Percentiles rank a stretch among this genome's conserved stretches.
Evolutionary conservation across 1,140 invertebrate genomes (phyloP).

Genomic region (Aricia agestis): DNA sequence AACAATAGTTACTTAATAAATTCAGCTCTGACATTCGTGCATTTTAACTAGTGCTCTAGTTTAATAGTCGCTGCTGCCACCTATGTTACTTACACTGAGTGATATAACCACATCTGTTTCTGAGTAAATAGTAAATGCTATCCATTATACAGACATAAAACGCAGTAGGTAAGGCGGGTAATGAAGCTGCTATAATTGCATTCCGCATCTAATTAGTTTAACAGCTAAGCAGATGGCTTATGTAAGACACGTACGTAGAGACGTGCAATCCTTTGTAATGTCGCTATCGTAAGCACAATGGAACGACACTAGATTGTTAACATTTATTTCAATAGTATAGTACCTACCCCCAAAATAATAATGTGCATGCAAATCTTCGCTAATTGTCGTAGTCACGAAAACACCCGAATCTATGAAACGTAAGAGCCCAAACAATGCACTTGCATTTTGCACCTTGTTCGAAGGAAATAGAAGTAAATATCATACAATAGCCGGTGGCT

Average conservation of each 20-base stretch:
- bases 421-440: too few species aligned
- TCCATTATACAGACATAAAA: not conserved
- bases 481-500: too few species aligned
- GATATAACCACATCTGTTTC: not conserved
- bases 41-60: not conserved
- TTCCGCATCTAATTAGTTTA: slow-evolving; percentile 3
- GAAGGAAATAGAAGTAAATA: too few species aligned
- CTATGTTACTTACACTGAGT: not conserved
- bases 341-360: too few species aligned
- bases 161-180: not conserved
- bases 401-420: too few species aligned
- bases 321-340: not conserved
- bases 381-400: too few species aligned
- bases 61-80: not conserved
- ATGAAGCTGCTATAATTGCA: slow-evolving; percentile 5
- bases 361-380: too few species aligned
- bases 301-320: not conserved
- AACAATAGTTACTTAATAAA: too few species aligned
- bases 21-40: too few species aligned
- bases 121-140: not conserved
- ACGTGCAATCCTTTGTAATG: not conserved
- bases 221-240: not conserved
- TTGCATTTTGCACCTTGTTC: too few species aligned
- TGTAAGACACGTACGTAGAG: slow-evolving; percentile 1
- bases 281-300: not conserved